Percentiles rank a stretch among this genome's conserved stretches.
Conservation (phyloP, 2,888 invertebrate species). For the Scrobipalpa atriplicella region DNA sequence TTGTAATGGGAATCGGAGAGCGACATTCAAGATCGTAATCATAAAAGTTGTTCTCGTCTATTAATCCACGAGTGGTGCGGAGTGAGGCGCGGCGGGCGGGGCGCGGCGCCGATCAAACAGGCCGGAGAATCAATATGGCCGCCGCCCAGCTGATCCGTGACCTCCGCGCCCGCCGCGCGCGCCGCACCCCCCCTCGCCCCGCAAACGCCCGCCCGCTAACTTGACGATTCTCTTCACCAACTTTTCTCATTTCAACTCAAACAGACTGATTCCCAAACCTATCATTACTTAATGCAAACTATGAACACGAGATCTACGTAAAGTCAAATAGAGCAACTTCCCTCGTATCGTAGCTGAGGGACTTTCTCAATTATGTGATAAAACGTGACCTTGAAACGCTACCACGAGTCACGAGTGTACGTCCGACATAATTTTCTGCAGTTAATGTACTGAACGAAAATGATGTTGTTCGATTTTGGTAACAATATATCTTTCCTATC, state of each 20-base stretch:
- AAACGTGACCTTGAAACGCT: slow-evolving; percentile 24
- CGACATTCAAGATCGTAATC: slow-evolving; percentile 54
- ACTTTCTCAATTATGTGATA: slow-evolving; percentile 11
- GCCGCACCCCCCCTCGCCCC: slow-evolving; percentile 56
- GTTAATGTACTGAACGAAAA: slow-evolving; percentile 22
- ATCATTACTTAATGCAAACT: slow-evolving; percentile 10
- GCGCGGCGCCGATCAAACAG: slow-evolving; percentile 76
- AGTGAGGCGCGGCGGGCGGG: slow-evolving; percentile 52
- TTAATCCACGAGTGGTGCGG: slow-evolving; percentile 55
- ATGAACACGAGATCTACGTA: background rate
- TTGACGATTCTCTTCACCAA: slow-evolving; percentile 80
- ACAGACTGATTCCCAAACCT: slow-evolving; percentile 48
- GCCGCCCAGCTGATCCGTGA: slow-evolving; percentile 82
- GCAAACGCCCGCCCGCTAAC: slow-evolving; percentile 65
- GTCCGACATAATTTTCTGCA: slow-evolving; percentile 11
- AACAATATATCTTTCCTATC: slow-evolving; percentile 21
- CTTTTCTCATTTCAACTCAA: slow-evolving; percentile 82
- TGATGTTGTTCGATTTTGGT: slow-evolving; percentile 21
- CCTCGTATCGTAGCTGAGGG: background rate
- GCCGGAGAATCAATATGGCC: slow-evolving; percentile 82
- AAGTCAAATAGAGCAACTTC: background rate
- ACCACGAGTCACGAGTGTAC: slow-evolving; percentile 10
- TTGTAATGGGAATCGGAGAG: slow-evolving; percentile 23
- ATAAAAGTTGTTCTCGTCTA: slow-evolving; percentile 68
- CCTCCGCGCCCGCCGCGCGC: slow-evolving; percentile 71